A percentile compares a stretch with the other conserved stretches of the same genome.
Conservation (phyloP, 53 echinoderm and acorn worm genomes). For the Echinarachnius parma region DNA sequence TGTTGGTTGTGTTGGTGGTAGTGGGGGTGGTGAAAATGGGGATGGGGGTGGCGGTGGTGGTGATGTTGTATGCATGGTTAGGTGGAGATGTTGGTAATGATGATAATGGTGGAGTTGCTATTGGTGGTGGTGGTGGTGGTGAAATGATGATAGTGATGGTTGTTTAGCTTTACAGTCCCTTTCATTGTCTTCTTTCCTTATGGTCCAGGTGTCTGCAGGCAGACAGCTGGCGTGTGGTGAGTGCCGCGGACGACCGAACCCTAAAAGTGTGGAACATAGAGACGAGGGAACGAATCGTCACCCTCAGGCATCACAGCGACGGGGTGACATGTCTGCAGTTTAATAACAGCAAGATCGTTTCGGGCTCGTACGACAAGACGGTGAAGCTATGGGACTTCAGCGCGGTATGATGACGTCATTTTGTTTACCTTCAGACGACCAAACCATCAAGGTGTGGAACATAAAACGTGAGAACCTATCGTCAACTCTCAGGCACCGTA, state of each 20-base stretch:
- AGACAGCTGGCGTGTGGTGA: constrained; percentile 93
- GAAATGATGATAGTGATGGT: no score
- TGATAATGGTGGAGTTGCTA: no score
- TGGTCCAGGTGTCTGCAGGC: constrained; percentile 82
- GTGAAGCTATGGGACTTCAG: constrained; percentile 97
- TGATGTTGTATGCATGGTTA: no score
- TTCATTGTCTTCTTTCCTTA: background rate
- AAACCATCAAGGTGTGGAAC: constrained; percentile 98
- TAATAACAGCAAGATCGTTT: constrained; percentile 96
- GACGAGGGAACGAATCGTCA: constrained; percentile 87
- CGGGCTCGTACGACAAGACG: constrained; percentile 95
- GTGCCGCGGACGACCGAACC: constrained; percentile 95
- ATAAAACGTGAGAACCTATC: constrained; percentile 84
- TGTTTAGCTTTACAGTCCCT: no score
- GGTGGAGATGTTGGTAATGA: no score
- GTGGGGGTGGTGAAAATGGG: no score
- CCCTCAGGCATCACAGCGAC: constrained; percentile 85
- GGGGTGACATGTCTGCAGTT: constrained; percentile 98
- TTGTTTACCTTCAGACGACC: constrained; percentile 79
- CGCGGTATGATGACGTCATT: constrained; percentile 47
- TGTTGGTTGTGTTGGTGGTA: no score
- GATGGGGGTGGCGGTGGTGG: no score
- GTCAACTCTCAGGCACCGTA: constrained; percentile 84
- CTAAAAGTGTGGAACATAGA: constrained; percentile 99
- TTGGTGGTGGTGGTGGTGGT: no score